These are phyloP conservation scores for Marmota monax DNA, from an alignment of 2,113 vertebrate genomes.

Conservation along the genomic window DNA sequence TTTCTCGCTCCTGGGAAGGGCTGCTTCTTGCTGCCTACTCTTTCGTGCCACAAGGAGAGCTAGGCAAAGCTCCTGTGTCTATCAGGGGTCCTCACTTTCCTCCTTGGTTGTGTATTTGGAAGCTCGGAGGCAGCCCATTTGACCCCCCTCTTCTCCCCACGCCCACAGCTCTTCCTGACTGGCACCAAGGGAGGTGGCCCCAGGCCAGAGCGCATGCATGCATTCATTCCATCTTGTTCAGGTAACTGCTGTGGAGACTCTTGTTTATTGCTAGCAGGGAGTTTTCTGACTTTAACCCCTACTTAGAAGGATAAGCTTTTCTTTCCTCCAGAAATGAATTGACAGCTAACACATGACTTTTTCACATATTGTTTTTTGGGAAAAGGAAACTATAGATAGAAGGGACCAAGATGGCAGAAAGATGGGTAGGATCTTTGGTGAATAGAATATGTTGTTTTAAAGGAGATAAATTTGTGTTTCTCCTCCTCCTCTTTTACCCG, in stretches of 20 bases:
- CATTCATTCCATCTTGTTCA: background rate
- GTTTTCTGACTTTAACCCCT: slow-evolving; percentile 56
- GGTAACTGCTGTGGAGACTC: background rate
- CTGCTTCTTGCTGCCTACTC: background rate
- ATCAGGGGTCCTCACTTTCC: background rate
- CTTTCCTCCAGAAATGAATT: slow-evolving; percentile 29
- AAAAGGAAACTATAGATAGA: background rate
- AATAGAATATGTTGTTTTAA: slow-evolving; percentile 59
- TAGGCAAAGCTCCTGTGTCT: rapidly evolving
- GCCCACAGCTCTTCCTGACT: background rate
- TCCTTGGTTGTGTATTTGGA: rapidly evolving
- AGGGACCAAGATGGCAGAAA: background rate
- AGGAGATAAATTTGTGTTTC: slow-evolving; percentile 74
- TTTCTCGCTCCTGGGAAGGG: slow-evolving; percentile 4
- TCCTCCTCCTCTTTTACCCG: slow-evolving; percentile 57
- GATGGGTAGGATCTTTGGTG: background rate
- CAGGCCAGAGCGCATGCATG: rapidly evolving
- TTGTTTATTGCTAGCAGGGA: slow-evolving; percentile 47
- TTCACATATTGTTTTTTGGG: background rate
- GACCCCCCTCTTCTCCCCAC: background rate
- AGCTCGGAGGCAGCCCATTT: background rate
- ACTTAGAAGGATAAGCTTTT: slow-evolving; percentile 67
- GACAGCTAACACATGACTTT: slow-evolving; percentile 38
- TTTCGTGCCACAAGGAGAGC: background rate
- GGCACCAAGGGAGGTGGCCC: slow-evolving; percentile 25